Conservation (phyloP, 2,797 vertebrate genomes). For the Erithacus rubecula region DNA sequence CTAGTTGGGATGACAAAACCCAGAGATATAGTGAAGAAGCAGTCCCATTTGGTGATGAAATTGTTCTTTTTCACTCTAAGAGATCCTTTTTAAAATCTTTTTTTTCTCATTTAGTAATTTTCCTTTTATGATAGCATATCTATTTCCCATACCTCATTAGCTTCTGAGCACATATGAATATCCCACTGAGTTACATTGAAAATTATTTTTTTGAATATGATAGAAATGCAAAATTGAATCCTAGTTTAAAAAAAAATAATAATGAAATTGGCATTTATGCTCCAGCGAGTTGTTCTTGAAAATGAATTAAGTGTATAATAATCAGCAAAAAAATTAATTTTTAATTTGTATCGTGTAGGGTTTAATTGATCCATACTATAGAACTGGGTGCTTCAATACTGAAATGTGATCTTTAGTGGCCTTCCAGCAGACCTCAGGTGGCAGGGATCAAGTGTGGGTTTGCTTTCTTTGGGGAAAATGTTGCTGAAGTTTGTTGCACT, state of each 20-base stretch:
- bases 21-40: conserved; percentile 33
- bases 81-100: conserved; percentile 67
- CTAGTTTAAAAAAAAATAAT: conserved; percentile 65
- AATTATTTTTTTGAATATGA: conserved; percentile 70
- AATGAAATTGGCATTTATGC: conserved; percentile 75
- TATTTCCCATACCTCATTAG: conserved; percentile 80
- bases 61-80: conserved; percentile 54
- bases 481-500: neutral
- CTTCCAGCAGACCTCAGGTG: conserved; percentile 30
- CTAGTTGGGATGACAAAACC: neutral
- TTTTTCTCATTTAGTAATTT: conserved; percentile 76
- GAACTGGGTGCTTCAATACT: conserved; percentile 30
- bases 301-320: conserved; percentile 37
- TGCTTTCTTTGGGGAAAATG: neutral
- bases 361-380: conserved; percentile 45
- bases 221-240: conserved; percentile 77
- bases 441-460: neutral
- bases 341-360: conserved; percentile 57
- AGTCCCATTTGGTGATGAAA: conserved; percentile 52
- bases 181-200: conserved; percentile 78
- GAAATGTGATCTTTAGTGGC: conserved; percentile 25
- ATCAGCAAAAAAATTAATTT: conserved; percentile 58
- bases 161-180: conserved; percentile 74
- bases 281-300: conserved; percentile 65
- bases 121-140: conserved; percentile 73